Evolutionary conservation across 2,888 invertebrate species (phyloP).

Genomic region (Oasisia sp.): DNA sequence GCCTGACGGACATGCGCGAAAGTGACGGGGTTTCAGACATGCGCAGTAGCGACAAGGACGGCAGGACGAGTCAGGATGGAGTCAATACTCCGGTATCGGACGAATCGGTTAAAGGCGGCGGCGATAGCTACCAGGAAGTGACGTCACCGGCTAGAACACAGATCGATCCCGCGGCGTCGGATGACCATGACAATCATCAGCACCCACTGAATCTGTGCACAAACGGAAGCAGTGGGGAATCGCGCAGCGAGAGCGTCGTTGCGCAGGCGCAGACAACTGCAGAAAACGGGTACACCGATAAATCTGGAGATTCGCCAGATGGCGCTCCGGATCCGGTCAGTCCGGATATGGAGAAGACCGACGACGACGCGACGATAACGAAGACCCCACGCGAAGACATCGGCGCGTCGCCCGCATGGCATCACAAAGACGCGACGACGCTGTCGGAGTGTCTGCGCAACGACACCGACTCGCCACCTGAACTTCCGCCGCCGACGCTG

Average conservation of each 20-base stretch:
- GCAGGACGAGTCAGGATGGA: not conserved
- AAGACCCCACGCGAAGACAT: not conserved
- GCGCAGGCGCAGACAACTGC: not conserved
- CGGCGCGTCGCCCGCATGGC: not conserved
- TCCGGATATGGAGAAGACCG: not conserved
- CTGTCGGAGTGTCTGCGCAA: conserved; percentile 1
- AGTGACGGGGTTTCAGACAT: not conserved
- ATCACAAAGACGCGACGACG: not conserved
- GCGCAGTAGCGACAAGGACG: not conserved
- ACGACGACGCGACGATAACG: not conserved
- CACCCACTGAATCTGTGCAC: not conserved
- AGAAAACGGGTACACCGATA: not conserved
- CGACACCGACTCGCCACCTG: conserved; percentile 6
- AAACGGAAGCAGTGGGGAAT: not conserved
- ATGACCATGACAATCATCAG: not conserved
- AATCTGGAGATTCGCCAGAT: not conserved
- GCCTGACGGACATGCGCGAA: not conserved
- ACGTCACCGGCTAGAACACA: not conserved
- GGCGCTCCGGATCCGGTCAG: not conserved
- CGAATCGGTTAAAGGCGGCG: not conserved
- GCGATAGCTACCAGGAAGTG: not conserved
- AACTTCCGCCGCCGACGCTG: not conserved
- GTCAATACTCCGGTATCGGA: not conserved
- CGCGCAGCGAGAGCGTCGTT: not conserved
- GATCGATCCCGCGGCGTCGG: not conserved